Conservation (phyloP, 2,113 vertebrate genomes). For the Catharus bicknelli region DNA sequence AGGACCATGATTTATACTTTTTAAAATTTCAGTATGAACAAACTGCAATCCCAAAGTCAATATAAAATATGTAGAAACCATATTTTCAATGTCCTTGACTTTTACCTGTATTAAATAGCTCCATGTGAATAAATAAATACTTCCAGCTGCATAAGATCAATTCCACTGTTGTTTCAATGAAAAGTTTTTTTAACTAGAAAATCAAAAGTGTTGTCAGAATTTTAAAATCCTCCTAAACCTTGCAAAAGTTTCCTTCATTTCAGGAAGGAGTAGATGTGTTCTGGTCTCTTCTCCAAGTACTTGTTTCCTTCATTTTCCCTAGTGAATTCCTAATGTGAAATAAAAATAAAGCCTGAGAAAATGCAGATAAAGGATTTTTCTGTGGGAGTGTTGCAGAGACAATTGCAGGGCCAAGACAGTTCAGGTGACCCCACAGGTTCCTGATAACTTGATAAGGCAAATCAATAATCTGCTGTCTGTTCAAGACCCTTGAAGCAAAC, state of each 20-base stretch:
- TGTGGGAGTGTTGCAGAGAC: not conserved
- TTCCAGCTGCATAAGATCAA: not conserved
- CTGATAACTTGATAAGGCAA: not conserved
- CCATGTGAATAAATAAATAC: not conserved
- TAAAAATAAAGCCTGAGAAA: not conserved
- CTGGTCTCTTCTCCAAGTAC: not conserved
- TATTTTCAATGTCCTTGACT: not conserved
- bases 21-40: not conserved
- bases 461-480: not conserved
- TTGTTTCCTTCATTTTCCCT: not conserved
- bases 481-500: not conserved
- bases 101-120: not conserved
- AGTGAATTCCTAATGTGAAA: not conserved
- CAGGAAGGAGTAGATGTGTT: not conserved
- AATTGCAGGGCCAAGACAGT: not conserved
- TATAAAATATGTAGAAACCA: not conserved
- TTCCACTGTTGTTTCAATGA: not conserved
- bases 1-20: not conserved
- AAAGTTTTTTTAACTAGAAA: not conserved
- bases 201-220: not conserved
- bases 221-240: not conserved
- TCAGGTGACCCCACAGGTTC: not conserved
- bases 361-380: not conserved
- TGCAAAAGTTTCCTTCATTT: not conserved
- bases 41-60: not conserved